phyloP scores from a whole-genome alignment of 2,797 vertebrate species.

The Characodon lateralis region DNA sequence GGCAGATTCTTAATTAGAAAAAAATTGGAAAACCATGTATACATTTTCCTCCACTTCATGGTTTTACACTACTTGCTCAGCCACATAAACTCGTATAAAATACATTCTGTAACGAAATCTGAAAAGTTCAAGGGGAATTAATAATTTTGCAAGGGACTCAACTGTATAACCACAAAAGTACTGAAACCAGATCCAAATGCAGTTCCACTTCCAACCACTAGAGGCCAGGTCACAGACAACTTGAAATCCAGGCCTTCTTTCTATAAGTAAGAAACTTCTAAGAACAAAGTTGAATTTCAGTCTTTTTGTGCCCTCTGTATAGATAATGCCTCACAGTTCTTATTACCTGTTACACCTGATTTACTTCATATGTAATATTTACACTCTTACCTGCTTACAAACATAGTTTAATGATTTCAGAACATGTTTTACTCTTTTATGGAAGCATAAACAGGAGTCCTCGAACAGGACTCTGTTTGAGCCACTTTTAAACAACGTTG shows the following conservation, averaged over 20 bases:
- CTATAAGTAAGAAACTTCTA: not conserved
- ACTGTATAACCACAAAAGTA: not conserved
- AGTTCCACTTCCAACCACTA: slow-evolving; percentile 26
- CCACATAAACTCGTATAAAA: not conserved
- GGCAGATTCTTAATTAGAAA: not conserved
- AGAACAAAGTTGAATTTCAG: not conserved
- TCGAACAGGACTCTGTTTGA: slow-evolving; percentile 3
- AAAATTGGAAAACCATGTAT: not conserved
- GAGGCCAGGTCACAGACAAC: slow-evolving; percentile 20
- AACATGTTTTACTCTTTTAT: not conserved
- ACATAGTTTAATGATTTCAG: slow-evolving; percentile 5
- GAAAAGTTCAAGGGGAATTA: not conserved
- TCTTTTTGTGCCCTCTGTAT: not conserved
- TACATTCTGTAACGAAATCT: not conserved
- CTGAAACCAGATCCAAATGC: not conserved
- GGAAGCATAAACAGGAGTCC: too few relatives aligned
- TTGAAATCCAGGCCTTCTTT: not conserved
- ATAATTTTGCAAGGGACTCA: not conserved
- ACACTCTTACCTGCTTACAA: not conserved
- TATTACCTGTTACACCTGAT: not conserved
- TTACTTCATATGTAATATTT: not conserved
- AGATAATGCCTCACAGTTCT: not conserved
- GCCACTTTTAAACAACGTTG: slow-evolving; percentile 2
- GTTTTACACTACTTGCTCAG: not conserved
- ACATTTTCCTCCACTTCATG: not conserved